Base-by-base conservation (phyloP, 2,888 invertebrate species). In the Apamea epomidion region DNA sequence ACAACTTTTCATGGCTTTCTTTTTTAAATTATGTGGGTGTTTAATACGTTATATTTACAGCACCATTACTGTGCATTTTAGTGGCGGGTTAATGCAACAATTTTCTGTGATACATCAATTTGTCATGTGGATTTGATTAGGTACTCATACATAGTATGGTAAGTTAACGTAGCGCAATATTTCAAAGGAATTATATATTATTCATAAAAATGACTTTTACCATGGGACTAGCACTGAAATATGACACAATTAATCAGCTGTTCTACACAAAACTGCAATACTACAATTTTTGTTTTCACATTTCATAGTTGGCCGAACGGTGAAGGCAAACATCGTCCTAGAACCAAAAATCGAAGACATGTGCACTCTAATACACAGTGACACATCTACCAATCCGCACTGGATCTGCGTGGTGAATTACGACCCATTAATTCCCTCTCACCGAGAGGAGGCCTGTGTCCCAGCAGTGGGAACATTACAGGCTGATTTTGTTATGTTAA, bases 11-110 rank as follows among this genome's bases (percentile, higher is more conserved):
- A 85, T 85, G 32, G 67, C 42, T 67, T 85, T 81, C 70, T 64
- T 74, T 80, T 77, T 67, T 29, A 67, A 75, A 67, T 86, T 37
- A 87, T 87, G 69, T 70, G 74, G 85, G 72, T 81, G 60, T 72
- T 84, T 81, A 72, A 67, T 81, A 81, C 21, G 64, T 54, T 68
- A 73, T 68, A 83, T 73, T 83, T 74, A 73, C 45, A 64, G 37
- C 60, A 16, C 29, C 32, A 87, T 78, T 78, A 78, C 42, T 14
- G 12, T 75, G 32, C 45, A 45, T 72, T 76, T 58, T 70, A 62
- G 25, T 16, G 77, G 2, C 10, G 54, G 62, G n/a, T 85, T 21
- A 67, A 62, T 65, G 74, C 48, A 64, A 29, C 5, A n/a, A n/a
- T 67, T 82, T 80, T 0, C 72, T 37, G 45, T 62, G 45, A 45